phyloP scores from a whole-genome alignment of 2,888 invertebrate species.

The Tinea trinotella region DNA sequence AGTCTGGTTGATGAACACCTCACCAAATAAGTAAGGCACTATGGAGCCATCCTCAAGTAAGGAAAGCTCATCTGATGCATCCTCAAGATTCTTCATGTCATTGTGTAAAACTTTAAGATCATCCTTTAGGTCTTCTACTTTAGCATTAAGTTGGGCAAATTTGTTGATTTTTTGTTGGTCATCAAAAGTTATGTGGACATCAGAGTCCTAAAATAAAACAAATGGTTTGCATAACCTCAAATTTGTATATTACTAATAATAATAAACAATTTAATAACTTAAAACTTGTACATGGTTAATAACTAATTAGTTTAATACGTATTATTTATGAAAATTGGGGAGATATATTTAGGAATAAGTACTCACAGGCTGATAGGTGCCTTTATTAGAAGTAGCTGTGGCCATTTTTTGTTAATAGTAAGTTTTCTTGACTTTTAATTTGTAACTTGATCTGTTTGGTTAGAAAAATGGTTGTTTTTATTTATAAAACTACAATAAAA shows the following conservation, averaged over 20 bases:
- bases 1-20: slow-evolving; percentile 88
- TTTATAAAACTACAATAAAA: no score
- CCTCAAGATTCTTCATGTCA: slow-evolving; percentile 92
- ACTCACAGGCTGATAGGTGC: no score
- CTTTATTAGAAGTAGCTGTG: no score
- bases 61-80: slow-evolving; percentile 90
- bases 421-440: no score
- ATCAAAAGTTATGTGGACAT: slow-evolving; percentile 94
- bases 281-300: not conserved
- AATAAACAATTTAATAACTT: not conserved
- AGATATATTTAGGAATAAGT: no score
- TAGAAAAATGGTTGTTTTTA: no score
- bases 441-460: no score
- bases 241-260: no score
- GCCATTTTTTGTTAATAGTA: no score
- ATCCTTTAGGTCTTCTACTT: slow-evolving; percentile 90
- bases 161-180: slow-evolving; percentile 98
- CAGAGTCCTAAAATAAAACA: slow-evolving; percentile 76
- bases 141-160: slow-evolving; percentile 94
- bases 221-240: not conserved
- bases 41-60: slow-evolving; percentile 82
- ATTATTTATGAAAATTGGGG: no score
- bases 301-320: no score
- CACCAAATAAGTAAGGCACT: slow-evolving; percentile 89
- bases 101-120: slow-evolving; percentile 90